A percentile compares a stretch with the other conserved stretches of the same genome.
phyloP scores from a whole-genome alignment of 2,797 vertebrate species.

The Hippoglossus hippoglossus region DNA sequence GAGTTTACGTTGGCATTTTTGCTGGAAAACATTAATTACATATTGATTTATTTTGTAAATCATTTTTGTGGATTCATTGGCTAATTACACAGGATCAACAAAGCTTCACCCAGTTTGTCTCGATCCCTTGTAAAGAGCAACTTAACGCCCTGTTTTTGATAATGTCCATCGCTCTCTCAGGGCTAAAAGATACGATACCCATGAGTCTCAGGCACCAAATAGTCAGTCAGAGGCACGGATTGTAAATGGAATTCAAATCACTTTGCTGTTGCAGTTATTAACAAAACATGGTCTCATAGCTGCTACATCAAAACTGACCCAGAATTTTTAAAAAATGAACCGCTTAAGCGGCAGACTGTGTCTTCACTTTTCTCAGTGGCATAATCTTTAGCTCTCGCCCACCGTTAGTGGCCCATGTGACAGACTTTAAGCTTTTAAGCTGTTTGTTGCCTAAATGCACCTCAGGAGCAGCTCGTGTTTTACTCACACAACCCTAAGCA shows the following conservation, averaged over 20 bases:
- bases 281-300: neutral
- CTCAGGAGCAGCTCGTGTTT: conserved; percentile 1
- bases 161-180: neutral
- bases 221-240: neutral
- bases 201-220: neutral
- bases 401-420: neutral
- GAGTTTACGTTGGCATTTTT: neutral
- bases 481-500: neutral
- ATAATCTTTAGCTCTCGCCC: neutral
- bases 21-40: neutral
- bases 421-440: conserved; percentile 12
- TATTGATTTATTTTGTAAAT: neutral
- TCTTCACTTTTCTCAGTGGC: conserved; percentile 3
- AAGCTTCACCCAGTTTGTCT: neutral
- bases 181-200: neutral
- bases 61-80: neutral
- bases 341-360: neutral
- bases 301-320: neutral
- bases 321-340: neutral
- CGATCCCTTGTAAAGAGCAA: neutral
- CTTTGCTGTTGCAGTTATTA: neutral
- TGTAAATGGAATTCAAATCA: neutral
- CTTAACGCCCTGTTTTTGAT: neutral
- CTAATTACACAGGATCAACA: neutral
- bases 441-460: neutral